Percentiles rank a stretch among this genome's conserved stretches.
These are phyloP conservation scores for Rhopilema esculentum DNA, from an alignment of 30 jellyfish, hydroid and myxozoan species.

Conservation along the genomic window DNA sequence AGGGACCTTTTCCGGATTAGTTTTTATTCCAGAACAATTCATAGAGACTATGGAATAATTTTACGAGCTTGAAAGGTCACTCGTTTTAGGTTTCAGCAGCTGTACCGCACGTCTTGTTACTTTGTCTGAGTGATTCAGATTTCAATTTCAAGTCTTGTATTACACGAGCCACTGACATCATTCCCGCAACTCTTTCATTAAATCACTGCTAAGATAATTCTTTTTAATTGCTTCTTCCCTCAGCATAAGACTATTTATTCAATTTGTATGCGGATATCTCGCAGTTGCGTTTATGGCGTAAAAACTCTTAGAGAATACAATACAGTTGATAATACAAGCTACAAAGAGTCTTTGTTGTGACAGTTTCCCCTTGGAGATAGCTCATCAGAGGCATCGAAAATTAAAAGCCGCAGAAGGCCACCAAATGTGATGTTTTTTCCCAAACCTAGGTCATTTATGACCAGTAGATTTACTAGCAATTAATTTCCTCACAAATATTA, in stretches of 20 bases:
- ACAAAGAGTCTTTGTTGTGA: not conserved
- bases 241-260: too few relatives aligned
- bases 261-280: too few relatives aligned
- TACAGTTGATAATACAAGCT: not conserved
- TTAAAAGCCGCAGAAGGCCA: not conserved
- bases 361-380: not conserved
- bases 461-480: not conserved
- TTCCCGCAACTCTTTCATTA: not conserved
- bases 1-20: not conserved
- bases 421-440: not conserved
- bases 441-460: not conserved
- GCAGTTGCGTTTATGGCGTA: too few relatives aligned
- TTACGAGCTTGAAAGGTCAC: not conserved
- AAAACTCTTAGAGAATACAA: too few relatives aligned
- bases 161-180: not conserved
- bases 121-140: not conserved
- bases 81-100: not conserved
- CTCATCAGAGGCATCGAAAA: not conserved
- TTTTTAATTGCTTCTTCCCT: too few relatives aligned
- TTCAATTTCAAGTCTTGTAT: not conserved
- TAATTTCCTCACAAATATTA: not conserved
- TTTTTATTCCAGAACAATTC: not conserved
- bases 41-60: not conserved
- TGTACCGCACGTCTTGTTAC: not conserved
- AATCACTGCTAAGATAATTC: too few relatives aligned